Evolutionary conservation across 1,140 invertebrate species (phyloP).

Genomic region (Palaemon carinicauda): DNA sequence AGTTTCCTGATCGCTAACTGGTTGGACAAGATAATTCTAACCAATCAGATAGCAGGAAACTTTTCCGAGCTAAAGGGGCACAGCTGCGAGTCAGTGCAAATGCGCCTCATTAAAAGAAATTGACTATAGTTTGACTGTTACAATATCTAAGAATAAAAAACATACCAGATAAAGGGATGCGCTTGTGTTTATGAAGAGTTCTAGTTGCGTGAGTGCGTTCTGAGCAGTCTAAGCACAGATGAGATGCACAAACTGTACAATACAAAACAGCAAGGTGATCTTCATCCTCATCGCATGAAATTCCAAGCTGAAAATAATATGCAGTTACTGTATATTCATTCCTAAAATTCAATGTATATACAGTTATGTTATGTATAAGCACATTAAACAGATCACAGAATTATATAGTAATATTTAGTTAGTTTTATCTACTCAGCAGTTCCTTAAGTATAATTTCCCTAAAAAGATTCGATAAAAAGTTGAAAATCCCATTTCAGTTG

Average conservation of each 20-base stretch:
- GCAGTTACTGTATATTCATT: neutral
- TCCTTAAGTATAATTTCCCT: no score
- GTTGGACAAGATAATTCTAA: no score
- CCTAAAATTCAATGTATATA: neutral
- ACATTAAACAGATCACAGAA: no score
- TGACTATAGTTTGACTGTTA: neutral
- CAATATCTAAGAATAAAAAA: neutral
- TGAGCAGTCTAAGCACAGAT: constrained; percentile 72
- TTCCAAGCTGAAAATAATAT: constrained; percentile 65
- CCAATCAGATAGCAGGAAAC: no score
- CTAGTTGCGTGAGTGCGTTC: constrained; percentile 69
- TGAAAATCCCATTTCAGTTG: no score
- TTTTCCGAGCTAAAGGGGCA: no score
- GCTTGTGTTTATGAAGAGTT: constrained; percentile 70
- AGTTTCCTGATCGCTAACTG: no score
- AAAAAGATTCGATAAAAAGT: no score
- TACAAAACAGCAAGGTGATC: constrained; percentile 71
- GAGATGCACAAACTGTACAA: constrained; percentile 71
- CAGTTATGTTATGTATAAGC: neutral
- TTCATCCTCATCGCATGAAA: constrained; percentile 72
- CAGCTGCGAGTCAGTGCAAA: no score
- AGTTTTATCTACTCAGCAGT: no score
- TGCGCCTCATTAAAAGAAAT: no score
- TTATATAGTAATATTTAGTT: no score
- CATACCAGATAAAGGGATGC: constrained; percentile 69